These are phyloP conservation scores for Argynnis bischoffii DNA, from an alignment of 2,888 invertebrate genomes.

Conservation along the genomic window DNA sequence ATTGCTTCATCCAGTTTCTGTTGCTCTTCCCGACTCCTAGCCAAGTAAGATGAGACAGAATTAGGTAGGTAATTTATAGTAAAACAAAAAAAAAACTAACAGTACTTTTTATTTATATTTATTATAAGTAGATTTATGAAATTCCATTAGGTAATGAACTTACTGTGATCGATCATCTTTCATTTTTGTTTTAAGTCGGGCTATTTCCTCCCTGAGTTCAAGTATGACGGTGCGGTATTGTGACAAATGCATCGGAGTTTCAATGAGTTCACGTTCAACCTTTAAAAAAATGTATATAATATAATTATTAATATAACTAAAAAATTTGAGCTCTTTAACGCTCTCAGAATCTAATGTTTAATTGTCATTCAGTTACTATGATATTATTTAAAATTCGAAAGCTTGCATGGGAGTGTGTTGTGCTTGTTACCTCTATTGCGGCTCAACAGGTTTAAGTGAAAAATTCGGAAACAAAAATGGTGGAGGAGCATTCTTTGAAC, in stretches of 20 bases:
- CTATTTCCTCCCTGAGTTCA: constrained; percentile 92
- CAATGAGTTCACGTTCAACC: constrained; percentile 85
- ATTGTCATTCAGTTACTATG: no score
- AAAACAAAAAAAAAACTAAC: no score
- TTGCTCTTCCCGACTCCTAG: constrained; percentile 64
- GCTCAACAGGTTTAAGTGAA: no score
- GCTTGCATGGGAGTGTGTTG: no score
- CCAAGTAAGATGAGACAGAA: constrained; percentile 1
- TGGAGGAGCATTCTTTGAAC: not conserved
- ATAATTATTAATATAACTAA: not conserved
- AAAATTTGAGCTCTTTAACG: no score
- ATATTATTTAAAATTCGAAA: no score
- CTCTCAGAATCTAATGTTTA: no score
- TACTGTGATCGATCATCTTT: constrained; percentile 85
- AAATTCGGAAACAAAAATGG: no score
- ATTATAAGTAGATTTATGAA: no score
- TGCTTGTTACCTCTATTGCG: no score
- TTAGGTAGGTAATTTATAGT: no score
- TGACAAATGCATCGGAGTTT: constrained; percentile 89
- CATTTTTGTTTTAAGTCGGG: constrained; percentile 90
- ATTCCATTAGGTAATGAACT: not conserved
- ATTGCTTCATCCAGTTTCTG: constrained; percentile 53
- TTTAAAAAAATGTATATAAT: constrained; percentile 49
- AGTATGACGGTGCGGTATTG: constrained; percentile 92
- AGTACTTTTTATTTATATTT: no score